phyloP scores from a whole-genome alignment of 2,113 vertebrate species.

The Dipodomys merriami region DNA sequence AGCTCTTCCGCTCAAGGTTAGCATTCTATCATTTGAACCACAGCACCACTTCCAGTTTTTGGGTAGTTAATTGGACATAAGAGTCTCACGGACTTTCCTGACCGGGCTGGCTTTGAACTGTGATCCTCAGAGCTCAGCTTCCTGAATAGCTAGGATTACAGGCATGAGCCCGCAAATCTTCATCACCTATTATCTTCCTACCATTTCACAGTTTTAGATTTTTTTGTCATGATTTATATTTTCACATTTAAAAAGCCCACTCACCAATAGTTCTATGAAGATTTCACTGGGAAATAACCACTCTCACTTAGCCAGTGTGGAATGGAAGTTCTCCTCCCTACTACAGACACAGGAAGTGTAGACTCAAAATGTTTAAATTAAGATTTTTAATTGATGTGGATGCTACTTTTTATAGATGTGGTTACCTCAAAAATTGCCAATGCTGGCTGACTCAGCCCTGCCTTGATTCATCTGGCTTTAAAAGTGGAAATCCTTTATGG shows the following conservation, averaged over 20 bases:
- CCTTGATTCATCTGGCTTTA: not conserved
- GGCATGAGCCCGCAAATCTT: too few relatives aligned
- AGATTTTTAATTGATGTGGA: not conserved
- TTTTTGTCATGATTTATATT: conserved; percentile 1
- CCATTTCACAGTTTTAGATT: not conserved
- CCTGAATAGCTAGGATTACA: too few relatives aligned
- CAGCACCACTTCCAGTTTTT: too few relatives aligned
- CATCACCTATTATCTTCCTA: not conserved
- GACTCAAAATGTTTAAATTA: not conserved
- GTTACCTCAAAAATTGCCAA: not conserved
- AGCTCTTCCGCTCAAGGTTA: too few relatives aligned
- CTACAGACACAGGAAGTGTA: not conserved
- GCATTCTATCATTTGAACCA: too few relatives aligned
- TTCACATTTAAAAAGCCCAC: not conserved
- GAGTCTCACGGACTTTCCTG: too few relatives aligned
- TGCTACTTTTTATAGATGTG: not conserved
- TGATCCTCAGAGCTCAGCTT: too few relatives aligned
- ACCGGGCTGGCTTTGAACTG: too few relatives aligned
- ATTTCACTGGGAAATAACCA: conserved; percentile 8
- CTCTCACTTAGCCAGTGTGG: not conserved
- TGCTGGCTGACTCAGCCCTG: not conserved
- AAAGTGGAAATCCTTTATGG: not conserved
- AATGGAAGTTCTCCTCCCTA: not conserved
- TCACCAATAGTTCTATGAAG: conserved; percentile 5
- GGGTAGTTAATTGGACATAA: too few relatives aligned